phyloP scores from a whole-genome alignment of 2,113 vertebrate species.

The Centropristis striata region DNA sequence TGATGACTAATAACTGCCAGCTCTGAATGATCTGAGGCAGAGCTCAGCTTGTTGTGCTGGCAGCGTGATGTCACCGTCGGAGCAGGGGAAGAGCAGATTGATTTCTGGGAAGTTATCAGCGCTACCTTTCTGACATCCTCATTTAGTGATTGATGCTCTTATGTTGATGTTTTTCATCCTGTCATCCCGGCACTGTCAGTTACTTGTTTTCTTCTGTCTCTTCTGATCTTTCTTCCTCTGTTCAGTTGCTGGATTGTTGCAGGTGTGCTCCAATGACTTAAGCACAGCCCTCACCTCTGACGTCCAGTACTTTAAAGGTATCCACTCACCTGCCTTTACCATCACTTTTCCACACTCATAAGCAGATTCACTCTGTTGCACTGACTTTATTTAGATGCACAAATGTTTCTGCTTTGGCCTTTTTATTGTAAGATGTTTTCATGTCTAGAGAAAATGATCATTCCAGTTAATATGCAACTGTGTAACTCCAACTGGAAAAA shows the following conservation, averaged over 20 bases:
- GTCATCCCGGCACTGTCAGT: neutral
- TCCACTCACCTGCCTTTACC: neutral
- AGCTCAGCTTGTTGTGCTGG: conserved; percentile 43
- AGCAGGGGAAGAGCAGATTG: conserved; percentile 4
- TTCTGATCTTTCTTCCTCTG: conserved; percentile 8
- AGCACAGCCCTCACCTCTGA: conserved; percentile 93
- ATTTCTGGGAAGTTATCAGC: conserved; percentile 32
- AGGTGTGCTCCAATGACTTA: conserved; percentile 91
- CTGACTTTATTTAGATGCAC: too few species aligned
- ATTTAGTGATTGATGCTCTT: conserved; percentile 5
- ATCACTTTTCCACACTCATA: neutral
- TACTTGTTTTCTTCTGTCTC: conserved; percentile 5
- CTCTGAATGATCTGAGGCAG: conserved; percentile 29
- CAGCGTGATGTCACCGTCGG: conserved; percentile 42
- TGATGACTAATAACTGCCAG: conserved; percentile 67
- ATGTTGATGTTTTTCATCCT: conserved; percentile 31
- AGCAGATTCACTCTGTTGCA: neutral
- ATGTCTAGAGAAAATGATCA: too few species aligned
- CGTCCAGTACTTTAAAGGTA: conserved; percentile 96
- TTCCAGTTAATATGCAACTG: too few species aligned
- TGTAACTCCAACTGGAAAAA: too few species aligned
- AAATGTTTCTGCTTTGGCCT: too few species aligned
- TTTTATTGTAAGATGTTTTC: too few species aligned
- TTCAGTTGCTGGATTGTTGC: conserved; percentile 92
- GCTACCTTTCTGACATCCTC: conserved; percentile 11